These are phyloP conservation scores for Anastrepha ludens DNA, from an alignment of 1,140 invertebrate species.

Conservation along the genomic window DNA sequence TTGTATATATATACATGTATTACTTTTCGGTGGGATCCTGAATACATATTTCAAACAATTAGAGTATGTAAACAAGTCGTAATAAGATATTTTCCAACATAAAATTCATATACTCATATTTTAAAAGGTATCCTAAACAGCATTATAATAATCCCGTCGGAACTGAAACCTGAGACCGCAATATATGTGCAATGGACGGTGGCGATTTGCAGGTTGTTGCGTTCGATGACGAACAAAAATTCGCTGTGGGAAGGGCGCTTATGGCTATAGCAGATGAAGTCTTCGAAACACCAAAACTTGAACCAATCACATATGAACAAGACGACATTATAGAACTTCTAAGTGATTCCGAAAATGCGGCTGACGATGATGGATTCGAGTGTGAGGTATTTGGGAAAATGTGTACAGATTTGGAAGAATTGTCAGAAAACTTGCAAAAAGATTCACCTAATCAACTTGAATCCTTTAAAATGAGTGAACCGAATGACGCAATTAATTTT, in stretches of 20 bases:
- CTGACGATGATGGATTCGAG: not conserved
- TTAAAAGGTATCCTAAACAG: too few relatives aligned
- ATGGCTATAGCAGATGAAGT: slow-evolving; percentile 5
- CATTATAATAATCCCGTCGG: not conserved
- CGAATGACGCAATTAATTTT: not conserved
- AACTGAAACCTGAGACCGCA: not conserved
- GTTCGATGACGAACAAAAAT: slow-evolving; percentile 33
- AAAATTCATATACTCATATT: too few relatives aligned
- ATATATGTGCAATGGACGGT: not conserved
- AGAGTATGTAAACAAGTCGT: too few relatives aligned
- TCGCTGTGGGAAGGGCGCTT: slow-evolving; percentile 13
- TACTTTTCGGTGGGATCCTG: not conserved
- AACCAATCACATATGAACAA: not conserved
- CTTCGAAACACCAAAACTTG: not conserved
- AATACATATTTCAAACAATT: too few relatives aligned
- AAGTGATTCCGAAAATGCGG: slow-evolving; percentile 30
- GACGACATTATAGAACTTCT: slow-evolving; percentile 45
- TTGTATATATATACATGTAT: not conserved
- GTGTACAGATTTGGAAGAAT: not conserved
- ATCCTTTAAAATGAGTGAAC: not conserved
- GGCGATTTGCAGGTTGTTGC: not conserved
- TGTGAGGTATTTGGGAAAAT: slow-evolving; percentile 32
- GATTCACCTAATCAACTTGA: not conserved
- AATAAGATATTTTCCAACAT: too few relatives aligned
- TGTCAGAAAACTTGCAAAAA: not conserved